phyloP scores from a whole-genome alignment of 2,113 vertebrate genomes.

The Anseranas semipalmata region DNA sequence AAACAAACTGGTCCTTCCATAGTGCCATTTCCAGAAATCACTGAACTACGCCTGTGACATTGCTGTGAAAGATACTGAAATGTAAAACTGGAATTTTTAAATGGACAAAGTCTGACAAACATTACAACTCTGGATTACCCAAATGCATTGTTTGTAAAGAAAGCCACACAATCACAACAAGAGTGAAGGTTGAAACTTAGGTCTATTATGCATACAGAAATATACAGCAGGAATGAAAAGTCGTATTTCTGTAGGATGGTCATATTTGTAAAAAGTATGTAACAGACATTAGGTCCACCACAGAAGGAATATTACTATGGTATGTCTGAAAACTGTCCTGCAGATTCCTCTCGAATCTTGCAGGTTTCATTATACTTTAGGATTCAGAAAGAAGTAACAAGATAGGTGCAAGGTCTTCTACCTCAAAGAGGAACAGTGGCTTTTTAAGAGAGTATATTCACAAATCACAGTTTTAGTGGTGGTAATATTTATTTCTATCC shows the following conservation, averaged over 20 bases:
- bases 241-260: neutral
- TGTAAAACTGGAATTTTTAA: neutral
- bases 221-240: neutral
- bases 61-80: neutral
- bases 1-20: neutral
- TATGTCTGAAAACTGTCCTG: neutral
- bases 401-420: neutral
- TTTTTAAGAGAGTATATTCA: neutral
- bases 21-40: neutral
- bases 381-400: neutral
- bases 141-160: neutral
- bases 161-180: neutral
- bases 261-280: neutral
- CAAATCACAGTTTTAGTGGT: neutral
- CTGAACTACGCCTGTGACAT: neutral
- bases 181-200: neutral
- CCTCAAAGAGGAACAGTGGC: neutral
- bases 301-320: neutral
- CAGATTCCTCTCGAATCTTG: neutral
- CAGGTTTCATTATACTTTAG: neutral
- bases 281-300: neutral
- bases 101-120: neutral
- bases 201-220: neutral
- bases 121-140: neutral
- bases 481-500: neutral